These are phyloP conservation scores for Phycodurus eques DNA, from an alignment of 2,113 vertebrate genomes.

Conservation along the genomic window DNA sequence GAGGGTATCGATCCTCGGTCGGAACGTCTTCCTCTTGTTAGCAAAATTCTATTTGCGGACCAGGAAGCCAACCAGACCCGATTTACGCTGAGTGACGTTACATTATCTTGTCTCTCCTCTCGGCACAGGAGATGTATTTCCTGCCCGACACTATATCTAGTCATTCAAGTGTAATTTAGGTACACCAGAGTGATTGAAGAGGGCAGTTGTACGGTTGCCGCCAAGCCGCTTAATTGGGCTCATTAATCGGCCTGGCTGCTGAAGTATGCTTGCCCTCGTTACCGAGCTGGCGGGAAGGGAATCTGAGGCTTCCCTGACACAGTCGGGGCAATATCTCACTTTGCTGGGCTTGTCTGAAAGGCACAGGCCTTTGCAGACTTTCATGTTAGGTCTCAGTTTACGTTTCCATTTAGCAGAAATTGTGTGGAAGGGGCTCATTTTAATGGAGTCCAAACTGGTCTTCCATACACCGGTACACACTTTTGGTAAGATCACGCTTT, in stretches of 20 bases:
- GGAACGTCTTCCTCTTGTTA: slow-evolving; percentile 70
- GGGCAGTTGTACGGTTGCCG: slow-evolving; percentile 31
- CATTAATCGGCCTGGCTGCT: slow-evolving; percentile 22
- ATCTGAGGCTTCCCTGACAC: slow-evolving; percentile 29
- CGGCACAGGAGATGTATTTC: slow-evolving; percentile 48
- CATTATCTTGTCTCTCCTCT: slow-evolving; percentile 45
- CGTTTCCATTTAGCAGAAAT: too few species aligned
- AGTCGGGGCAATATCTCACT: slow-evolving; percentile 22
- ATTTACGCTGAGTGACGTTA: slow-evolving; percentile 59
- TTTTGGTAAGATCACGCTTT: too few species aligned
- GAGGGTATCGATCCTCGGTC: slow-evolving; percentile 66
- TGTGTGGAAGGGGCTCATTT: neutral
- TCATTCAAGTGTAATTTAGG: slow-evolving; percentile 47
- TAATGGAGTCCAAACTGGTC: neutral
- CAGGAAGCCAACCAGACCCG: slow-evolving; percentile 65
- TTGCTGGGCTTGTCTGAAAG: neutral
- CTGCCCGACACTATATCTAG: slow-evolving; percentile 32
- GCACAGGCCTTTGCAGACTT: neutral
- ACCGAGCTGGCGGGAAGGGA: slow-evolving; percentile 48
- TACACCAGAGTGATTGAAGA: slow-evolving; percentile 9
- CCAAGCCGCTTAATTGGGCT: slow-evolving; percentile 44
- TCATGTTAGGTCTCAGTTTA: neutral
- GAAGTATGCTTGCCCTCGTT: slow-evolving; percentile 37
- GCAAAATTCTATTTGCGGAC: slow-evolving; percentile 73
- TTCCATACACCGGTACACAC: too few species aligned